Percentiles rank a stretch among this genome's conserved stretches.
Evolutionary conservation across 2,113 vertebrate species (phyloP).

Genomic region (Tetraodon nigroviridis): DNA sequence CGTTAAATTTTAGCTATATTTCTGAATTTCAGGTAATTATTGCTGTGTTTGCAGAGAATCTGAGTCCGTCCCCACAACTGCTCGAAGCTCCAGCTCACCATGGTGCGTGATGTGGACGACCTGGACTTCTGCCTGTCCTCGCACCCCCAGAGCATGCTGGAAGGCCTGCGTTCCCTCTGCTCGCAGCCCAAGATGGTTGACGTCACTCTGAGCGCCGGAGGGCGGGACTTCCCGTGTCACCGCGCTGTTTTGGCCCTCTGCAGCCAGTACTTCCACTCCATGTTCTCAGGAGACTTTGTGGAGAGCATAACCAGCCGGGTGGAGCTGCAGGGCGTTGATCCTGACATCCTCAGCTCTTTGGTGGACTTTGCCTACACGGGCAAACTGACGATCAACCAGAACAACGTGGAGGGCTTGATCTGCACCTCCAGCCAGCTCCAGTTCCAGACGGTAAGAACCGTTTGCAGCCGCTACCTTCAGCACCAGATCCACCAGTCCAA

Average conservation of each 20-base stretch:
- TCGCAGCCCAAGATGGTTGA: constrained; percentile 85
- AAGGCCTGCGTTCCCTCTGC: constrained; percentile 83
- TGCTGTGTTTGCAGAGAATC: constrained; percentile 44
- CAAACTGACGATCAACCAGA: constrained; percentile 90
- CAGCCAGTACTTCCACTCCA: constrained; percentile 90
- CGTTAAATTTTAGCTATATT: no score
- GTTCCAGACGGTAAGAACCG: constrained; percentile 84
- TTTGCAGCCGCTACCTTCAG: constrained; percentile 91
- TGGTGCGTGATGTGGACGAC: constrained; percentile 92
- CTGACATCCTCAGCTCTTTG: constrained; percentile 71
- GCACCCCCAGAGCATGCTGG: constrained; percentile 85
- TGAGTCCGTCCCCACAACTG: background rate
- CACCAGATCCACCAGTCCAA: constrained; percentile 93
- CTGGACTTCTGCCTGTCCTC: constrained; percentile 90
- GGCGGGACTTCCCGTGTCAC: constrained; percentile 91
- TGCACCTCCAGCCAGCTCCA: constrained; percentile 84
- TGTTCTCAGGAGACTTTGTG: constrained; percentile 90
- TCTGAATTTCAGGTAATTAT: background rate
- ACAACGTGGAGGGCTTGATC: constrained; percentile 87
- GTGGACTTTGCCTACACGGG: constrained; percentile 93
- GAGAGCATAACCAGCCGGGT: constrained; percentile 89
- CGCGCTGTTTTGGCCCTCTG: constrained; percentile 88
- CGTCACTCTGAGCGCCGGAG: constrained; percentile 79
- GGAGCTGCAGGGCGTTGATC: constrained; percentile 86
- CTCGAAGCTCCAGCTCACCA: constrained; percentile 53